A percentile compares a stretch with the other conserved stretches of the same genome.
Evolutionary conservation across 2,113 vertebrate genomes (phyloP).

Genomic region (Burhinus bistriatus): DNA sequence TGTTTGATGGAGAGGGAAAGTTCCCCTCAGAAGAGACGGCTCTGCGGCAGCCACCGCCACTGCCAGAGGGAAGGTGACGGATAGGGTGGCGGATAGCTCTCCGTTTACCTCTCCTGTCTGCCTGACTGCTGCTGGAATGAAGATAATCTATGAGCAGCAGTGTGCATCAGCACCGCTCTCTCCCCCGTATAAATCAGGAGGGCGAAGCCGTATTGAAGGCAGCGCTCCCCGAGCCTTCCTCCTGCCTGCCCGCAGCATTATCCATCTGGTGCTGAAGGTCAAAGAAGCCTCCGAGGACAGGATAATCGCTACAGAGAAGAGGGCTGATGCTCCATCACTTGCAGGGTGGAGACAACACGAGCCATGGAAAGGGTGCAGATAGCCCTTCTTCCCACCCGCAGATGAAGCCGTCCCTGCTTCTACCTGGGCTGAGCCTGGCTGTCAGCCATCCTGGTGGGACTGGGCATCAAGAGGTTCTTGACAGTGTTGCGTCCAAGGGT

Average conservation of each 20-base stretch:
- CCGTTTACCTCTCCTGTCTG: conserved; percentile 8
- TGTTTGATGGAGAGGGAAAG: conserved; percentile 51
- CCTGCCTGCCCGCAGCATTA: not conserved
- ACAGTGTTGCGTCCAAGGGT: not conserved
- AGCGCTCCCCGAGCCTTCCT: not conserved
- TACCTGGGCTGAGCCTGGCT: not conserved
- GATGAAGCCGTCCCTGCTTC: not conserved
- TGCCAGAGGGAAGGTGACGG: conserved; percentile 40
- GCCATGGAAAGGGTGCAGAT: not conserved
- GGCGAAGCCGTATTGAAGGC: conserved; percentile 27
- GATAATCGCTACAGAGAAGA: not conserved
- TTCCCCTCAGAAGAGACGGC: not conserved
- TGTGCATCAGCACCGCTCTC: not conserved
- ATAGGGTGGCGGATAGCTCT: not conserved
- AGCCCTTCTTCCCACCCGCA: rapidly evolving
- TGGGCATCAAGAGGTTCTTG: not conserved
- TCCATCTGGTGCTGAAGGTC: conserved; percentile 62
- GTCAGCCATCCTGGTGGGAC: not conserved
- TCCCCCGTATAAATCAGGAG: conserved; percentile 46
- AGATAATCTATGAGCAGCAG: conserved; percentile 58
- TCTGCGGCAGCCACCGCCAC: not conserved
- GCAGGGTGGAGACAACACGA: not conserved
- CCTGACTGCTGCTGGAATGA: conserved; percentile 30
- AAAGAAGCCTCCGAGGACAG: not conserved
- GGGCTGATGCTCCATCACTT: not conserved